Evolutionary conservation across 1,140 invertebrate genomes (phyloP), one percentile per base, ranked within the genome.

Genomic region (Drosophila pallidifrons): DNA sequence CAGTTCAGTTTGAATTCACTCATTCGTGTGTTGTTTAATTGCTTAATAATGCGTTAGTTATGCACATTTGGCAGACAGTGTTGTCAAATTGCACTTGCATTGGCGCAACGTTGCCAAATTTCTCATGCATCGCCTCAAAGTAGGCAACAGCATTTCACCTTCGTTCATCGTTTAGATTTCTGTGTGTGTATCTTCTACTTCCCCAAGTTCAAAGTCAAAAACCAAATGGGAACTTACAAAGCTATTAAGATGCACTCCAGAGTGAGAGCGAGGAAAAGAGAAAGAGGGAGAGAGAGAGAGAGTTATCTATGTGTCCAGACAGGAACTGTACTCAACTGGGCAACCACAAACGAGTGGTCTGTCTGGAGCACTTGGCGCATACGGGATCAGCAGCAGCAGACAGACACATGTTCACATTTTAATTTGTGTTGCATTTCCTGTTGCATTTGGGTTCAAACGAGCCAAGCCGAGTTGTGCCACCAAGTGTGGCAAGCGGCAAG

Each of bases 371-470:
- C 69, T 72, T 72, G 54, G 51, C 52, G 47, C 30, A 47, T 63
- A 32, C 11, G 46, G 13, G 16, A n/a, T 54, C 60, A 8, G 7
- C 32, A 32, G 7, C 32, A 32, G 32, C 32, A 32, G 32, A 15
- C 69, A 70, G 68, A 79, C 80, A 82, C 65, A 75, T 76, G 70
- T 82, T 66, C 71, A 81, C 78, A 81, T 81, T 79, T 86, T 86
- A 81, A 86, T 86, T 86, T 86, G 82, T 64, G 68, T 76, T 88
- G 83, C 79, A 87, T 75, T 82, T 82, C 79, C 82, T 87, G 79
- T 88, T 87, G 83, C 82, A 88, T 68, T 79, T 76, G 72, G 38
- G 8, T 4, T 38, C 47, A 25, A 61, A 61, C 28, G 49, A 43
- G 28, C 11, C 38, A 20, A 64, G 20, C 49, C 49, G 13, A 35